Evolutionary conservation across 23 tunicate species (phyloP), one percentile per base, ranked within the genome.

Genomic region (Botrylloides violaceus): DNA sequence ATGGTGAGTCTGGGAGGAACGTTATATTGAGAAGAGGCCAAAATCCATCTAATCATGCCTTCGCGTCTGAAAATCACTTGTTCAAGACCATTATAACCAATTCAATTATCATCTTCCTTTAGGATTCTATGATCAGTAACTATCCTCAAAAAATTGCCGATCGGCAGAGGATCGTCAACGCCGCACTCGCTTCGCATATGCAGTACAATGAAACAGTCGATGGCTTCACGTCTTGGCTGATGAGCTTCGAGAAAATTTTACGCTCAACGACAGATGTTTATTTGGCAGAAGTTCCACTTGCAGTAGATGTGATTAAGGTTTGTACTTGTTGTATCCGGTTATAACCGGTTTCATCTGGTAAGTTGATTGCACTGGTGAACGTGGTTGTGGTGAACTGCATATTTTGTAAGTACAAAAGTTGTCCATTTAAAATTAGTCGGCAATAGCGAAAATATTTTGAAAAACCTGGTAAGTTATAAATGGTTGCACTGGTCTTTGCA

Each of bases 171-270:
- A 70, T 90, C 43, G 89, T 90, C 37, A 32, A 78, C 22, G 81
- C 97, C 15, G 97, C 97, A 29, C 79, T 90, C 2, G 84, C 58
- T 0, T 79, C 86, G 26, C 97, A 90, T 68, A 48, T 79, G 15
- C 77, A 78, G 36, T 90, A 90, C 72, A 71, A 79, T 15, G 90
- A 83, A 9, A 74, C 91, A 1, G 76, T 90, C 24, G 85, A 90
- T 26, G 33, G 79, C 58, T 90, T 83, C 70, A 83, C 97, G 18
- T 43, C 25, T 2, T 90, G 97, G 97, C 56, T 90, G 53, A 60
- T 90, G 38, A 58, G 66, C 1, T 90, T 90, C 48, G 97, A 90
- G 65, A 80, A 77, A 28, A 65, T 84, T 2, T 58, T 90, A n/a
- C 78, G 91, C 25, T 70, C 58, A 30, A 90, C 85, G 0, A 79